phyloP scores from a whole-genome alignment of 2,888 invertebrate genomes.

The Tigriopus californicus region DNA sequence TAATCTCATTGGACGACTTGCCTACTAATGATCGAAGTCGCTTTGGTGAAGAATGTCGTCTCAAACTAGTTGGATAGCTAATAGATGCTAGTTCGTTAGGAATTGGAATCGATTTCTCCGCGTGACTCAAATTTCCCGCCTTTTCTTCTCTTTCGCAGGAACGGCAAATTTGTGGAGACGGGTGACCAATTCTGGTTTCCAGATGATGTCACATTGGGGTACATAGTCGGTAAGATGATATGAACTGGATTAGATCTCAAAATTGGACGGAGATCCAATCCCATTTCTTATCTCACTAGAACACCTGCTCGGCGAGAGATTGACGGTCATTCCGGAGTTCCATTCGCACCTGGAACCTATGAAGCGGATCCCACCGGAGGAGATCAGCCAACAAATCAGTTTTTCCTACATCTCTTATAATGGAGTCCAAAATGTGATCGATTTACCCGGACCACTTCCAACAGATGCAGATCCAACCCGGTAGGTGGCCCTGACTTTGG shows the following conservation, averaged over 20 bases:
- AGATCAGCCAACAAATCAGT: not conserved
- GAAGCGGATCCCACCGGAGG: not conserved
- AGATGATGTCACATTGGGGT: constrained; percentile 14
- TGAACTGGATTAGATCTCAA: too few relatives aligned
- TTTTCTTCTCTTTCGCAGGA: not conserved
- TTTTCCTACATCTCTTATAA: constrained; percentile 1
- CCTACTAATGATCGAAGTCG: too few relatives aligned
- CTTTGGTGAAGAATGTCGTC: too few relatives aligned
- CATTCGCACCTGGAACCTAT: constrained; percentile 8
- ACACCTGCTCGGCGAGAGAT: not conserved
- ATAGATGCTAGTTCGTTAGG: too few relatives aligned
- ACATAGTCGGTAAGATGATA: constrained; percentile 6
- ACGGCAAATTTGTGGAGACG: constrained; percentile 8
- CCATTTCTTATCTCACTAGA: not conserved
- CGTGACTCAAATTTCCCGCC: too few relatives aligned
- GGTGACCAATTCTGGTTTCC: constrained; percentile 15
- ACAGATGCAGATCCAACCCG: constrained; percentile 4
- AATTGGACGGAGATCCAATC: not conserved
- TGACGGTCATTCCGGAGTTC: constrained; percentile 7
- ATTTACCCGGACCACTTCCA: not conserved
- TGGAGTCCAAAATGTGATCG: constrained; percentile 1
- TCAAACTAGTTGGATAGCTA: too few relatives aligned
- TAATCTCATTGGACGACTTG: too few relatives aligned
- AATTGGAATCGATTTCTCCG: too few relatives aligned
- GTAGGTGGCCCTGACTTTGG: not conserved